These are phyloP conservation scores for Melanophora roralis DNA, from an alignment of 2,888 invertebrate species.

Conservation along the genomic window DNA sequence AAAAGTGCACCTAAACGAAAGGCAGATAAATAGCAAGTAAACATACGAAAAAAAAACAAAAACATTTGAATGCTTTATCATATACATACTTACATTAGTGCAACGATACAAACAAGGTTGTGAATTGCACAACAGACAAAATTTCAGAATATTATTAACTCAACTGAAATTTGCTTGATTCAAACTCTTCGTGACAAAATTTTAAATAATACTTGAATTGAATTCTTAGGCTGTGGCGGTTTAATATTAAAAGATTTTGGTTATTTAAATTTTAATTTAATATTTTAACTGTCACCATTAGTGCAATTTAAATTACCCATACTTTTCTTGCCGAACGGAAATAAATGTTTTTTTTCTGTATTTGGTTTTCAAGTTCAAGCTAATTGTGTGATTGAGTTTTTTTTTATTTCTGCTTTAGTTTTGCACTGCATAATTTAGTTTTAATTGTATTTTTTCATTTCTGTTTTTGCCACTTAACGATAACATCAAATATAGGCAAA, in stretches of 20 bases:
- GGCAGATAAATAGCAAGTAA: no score
- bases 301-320: not conserved
- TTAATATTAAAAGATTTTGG: not conserved
- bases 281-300: slow-evolving; percentile 7
- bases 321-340: not conserved
- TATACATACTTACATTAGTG: no score
- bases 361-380: slow-evolving; percentile 54
- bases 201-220: no score
- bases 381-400: slow-evolving; percentile 36
- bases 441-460: slow-evolving; percentile 34
- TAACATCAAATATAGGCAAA: not conserved
- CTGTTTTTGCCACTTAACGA: not conserved
- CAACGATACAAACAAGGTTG: no score
- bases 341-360: not conserved
- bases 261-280: slow-evolving; percentile 4
- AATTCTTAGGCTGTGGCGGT: no score
- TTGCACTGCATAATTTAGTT: slow-evolving; percentile 40
- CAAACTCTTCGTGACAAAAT: no score
- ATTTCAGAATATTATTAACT: no score
- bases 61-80: no score
- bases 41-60: no score
- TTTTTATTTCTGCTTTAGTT: slow-evolving; percentile 18
- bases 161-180: no score
- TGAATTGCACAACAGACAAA: no score
- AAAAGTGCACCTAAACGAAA: no score